phyloP scores from a whole-genome alignment of 2,113 vertebrate species.

The Cephalopterus ornatus region DNA sequence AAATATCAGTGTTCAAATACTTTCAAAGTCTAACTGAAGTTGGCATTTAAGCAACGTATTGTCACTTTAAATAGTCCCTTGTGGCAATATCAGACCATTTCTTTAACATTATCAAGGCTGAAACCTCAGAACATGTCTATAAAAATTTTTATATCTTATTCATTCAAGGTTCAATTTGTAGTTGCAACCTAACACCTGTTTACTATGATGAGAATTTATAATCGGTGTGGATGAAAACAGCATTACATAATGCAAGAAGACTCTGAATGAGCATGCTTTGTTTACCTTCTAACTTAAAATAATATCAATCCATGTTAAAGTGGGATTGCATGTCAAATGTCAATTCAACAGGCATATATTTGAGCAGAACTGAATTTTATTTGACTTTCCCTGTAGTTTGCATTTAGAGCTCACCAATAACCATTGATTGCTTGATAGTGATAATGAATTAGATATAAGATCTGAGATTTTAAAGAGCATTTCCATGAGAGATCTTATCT shows the following conservation, averaged over 20 bases:
- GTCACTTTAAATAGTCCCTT: background rate
- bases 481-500: background rate
- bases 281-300: background rate
- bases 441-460: background rate
- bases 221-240: background rate
- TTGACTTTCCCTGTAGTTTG: background rate
- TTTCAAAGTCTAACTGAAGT: background rate
- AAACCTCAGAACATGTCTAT: background rate
- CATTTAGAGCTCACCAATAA: background rate
- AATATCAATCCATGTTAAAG: background rate
- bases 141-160: background rate
- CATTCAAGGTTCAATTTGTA: background rate
- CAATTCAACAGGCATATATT: background rate
- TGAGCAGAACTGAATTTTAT: background rate
- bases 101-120: background rate
- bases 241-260: background rate
- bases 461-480: background rate
- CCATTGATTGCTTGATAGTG: background rate
- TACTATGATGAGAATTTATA: background rate
- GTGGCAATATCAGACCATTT: background rate
- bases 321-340: background rate
- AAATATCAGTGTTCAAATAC: background rate
- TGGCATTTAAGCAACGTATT: background rate
- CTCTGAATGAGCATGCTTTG: background rate
- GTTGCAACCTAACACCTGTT: background rate